Percentiles rank a stretch among this genome's conserved stretches.
Evolutionary conservation across 2,888 invertebrate species (phyloP).

Genomic region (Trissolcus japonicus): DNA sequence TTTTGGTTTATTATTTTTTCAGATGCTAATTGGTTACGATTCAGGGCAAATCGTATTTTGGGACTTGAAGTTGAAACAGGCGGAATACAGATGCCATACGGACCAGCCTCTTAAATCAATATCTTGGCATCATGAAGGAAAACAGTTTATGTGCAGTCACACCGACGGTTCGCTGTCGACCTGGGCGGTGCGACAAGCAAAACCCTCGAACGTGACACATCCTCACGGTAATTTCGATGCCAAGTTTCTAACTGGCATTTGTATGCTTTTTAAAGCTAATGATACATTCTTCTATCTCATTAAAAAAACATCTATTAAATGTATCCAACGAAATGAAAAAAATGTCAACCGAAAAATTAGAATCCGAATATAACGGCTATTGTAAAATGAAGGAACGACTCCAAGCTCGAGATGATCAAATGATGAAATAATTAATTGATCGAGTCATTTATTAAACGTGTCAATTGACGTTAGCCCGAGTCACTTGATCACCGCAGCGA

Average conservation of each 20-base stretch:
- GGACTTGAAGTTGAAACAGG: slow-evolving; percentile 92
- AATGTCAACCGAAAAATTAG: too few relatives aligned
- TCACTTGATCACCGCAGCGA: too few relatives aligned
- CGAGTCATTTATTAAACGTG: too few relatives aligned
- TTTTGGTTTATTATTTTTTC: slow-evolving; percentile 60
- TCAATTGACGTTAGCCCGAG: too few relatives aligned
- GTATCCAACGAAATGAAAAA: too few relatives aligned
- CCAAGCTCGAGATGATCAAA: too few relatives aligned
- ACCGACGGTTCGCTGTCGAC: slow-evolving; percentile 96
- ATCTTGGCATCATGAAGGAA: slow-evolving; percentile 98
- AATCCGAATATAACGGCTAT: too few relatives aligned
- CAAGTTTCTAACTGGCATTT: not conserved
- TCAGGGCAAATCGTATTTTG: slow-evolving; percentile 95
- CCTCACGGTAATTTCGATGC: slow-evolving; percentile 88
- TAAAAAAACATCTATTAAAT: too few relatives aligned
- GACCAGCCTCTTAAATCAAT: slow-evolving; percentile 89
- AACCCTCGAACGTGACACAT: slow-evolving; percentile 89
- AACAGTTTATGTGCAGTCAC: slow-evolving; percentile 97
- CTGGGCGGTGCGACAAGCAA: slow-evolving; percentile 89
- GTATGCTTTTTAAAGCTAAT: not conserved
- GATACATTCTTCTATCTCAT: too few relatives aligned
- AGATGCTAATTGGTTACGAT: slow-evolving; percentile 98
- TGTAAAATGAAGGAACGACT: too few relatives aligned
- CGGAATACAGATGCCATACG: slow-evolving; percentile 90
- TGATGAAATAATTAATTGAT: too few relatives aligned